Base-by-base conservation (phyloP, 2,113 vertebrate genomes). In the Pelecanoides urinatrix region DNA sequence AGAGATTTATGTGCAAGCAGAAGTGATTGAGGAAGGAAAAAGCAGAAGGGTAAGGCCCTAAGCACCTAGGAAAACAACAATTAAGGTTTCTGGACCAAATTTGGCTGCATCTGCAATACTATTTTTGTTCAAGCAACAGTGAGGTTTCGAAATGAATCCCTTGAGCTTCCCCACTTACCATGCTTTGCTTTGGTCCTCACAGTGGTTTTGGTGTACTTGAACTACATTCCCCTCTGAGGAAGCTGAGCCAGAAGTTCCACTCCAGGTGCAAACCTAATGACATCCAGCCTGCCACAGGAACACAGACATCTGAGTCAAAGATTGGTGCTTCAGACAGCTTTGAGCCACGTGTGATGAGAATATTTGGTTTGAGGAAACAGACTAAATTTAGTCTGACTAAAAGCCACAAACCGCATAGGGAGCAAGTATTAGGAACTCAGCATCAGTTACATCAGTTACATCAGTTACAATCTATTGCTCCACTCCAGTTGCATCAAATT, bases 241-340 rank as follows among this genome's bases (percentile, higher is more conserved):
- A 66, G 13, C 17, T 58, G 50, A 86, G 32, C 5, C 13, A 71
- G n/a, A 81, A 86, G 10, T 73, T 95, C 42, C 32, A 66, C 6
- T 68, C 25, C 67, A 62, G 16, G 25, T 82, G 25, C 30, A 92
- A 88, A 72, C 11, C 3, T 62, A 80, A 65, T 63, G 52, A 50
- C 0, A 0, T 62, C 23, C 34, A 77, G 16, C 20, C 25, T 68
- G 14, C 61, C 58, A 44, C 8, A 2, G 16, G 13, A 65, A 58
- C 21, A 50, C 9, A 70, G 63, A 91, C 16, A 58, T 49, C 42
- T 65, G 44, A 47, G 26, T 67, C 34, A 78, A 71, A 84, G 32
- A n/a, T 5, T 62, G 50, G 52, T 81, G 5, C 13, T 92, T 89
- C 0, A 0, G 17, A 67, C 26, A 74, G n/a, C 26, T 84, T 92